Base-by-base conservation (phyloP, 2,113 vertebrate genomes). In the Hystrix cristata region DNA sequence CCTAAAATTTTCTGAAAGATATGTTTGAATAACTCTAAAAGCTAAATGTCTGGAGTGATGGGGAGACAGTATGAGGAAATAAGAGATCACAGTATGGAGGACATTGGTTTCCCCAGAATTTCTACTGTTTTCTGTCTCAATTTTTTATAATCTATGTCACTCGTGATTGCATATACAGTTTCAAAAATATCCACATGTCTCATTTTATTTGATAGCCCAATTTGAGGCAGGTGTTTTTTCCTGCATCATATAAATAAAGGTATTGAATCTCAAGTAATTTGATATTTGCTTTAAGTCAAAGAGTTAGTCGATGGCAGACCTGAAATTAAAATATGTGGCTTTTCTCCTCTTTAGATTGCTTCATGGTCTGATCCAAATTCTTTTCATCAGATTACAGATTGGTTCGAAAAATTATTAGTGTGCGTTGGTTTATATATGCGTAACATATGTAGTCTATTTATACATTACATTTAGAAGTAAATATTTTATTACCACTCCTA, bases 161-260 rank as follows among this genome's bases (percentile, higher is more conserved):
- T 95, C 29, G 0, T 96, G 60, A 96, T 81, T 91, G 21, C 64
- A 91, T 12, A 90, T 18, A 1, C 31, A 94, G 92, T 96, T 97
- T 95, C 76, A 90, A 94, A 96, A 94, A 9, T 48, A 93, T 90
- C 48, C 51, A 93, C 48, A 34, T 85, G 38, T 83, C 55, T 96
- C 62, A 82, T 94, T 53, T 82, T 64, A 94, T 91, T 85, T 95
- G 65, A 76, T 94, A 95, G 71, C 62, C 23, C 59, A 96, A 34
- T 94, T 65, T 91, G 65, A 94, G 53, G n/a, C 57, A 96, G 55
- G 71, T 94, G 87, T 67, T 90, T 87, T 27, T 86, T 64, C 55
- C 19, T 31, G 96, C 81, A n/a, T 90, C 5, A 92, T 90, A 60
- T 87, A 97, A 87, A 96, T 86, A 85, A 97, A 97, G 90, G 53